phyloP scores from a whole-genome alignment of 2,888 invertebrate species.

The Hetaerina titia region DNA sequence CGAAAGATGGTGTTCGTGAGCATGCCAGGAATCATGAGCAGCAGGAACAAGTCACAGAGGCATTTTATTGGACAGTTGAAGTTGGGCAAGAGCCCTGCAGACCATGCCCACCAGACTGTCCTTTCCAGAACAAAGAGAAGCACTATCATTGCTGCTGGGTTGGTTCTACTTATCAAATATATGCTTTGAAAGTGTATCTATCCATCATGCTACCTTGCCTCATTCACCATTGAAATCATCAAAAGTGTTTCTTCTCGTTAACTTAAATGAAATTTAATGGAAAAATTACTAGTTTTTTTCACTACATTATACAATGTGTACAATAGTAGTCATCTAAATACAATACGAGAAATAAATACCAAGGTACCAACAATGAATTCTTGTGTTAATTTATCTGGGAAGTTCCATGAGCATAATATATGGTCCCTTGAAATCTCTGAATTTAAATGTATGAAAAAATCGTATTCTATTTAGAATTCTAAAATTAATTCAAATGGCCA shows the following conservation, averaged over 20 bases:
- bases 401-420: not conserved
- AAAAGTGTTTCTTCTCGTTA: too few relatives aligned
- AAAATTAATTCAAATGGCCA: not conserved
- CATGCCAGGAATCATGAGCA: constrained; percentile 94
- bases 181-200: not conserved
- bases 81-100: constrained; percentile 79
- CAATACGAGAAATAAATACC: too few relatives aligned
- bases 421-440: not conserved
- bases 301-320: too few relatives aligned
- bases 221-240: too few relatives aligned
- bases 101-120: constrained; percentile 83
- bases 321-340: too few relatives aligned
- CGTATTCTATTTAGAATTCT: not conserved
- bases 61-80: constrained; percentile 85
- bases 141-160: constrained; percentile 96
- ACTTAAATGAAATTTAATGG: too few relatives aligned
- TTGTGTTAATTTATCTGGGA: too few relatives aligned
- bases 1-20: constrained; percentile 86
- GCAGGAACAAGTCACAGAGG: constrained; percentile 91
- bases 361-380: too few relatives aligned
- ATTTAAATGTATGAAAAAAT: not conserved
- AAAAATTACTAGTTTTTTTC: too few relatives aligned
- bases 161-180: constrained; percentile 74
- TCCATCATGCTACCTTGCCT: too few relatives aligned
- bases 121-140: constrained; percentile 86